A percentile compares a stretch with the other conserved stretches of the same genome.
Evolutionary conservation across 2,797 vertebrate species (phyloP).

Genomic region (Lacerta agilis): DNA sequence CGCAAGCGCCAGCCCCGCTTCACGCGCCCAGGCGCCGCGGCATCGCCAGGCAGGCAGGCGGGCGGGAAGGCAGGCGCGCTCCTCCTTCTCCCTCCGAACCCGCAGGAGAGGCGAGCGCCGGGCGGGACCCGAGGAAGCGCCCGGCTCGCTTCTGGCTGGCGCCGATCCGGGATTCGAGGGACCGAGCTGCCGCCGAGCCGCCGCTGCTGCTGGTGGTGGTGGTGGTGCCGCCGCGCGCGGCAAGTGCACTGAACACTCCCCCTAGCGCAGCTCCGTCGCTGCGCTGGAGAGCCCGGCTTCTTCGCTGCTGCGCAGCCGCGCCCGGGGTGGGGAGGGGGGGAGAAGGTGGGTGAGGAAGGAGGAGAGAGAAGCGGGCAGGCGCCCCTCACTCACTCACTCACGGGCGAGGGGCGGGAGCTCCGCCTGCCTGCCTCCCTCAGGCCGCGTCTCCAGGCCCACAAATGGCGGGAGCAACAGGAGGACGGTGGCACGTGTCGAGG

Average conservation of each 20-base stretch:
- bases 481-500: neutral
- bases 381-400: neutral
- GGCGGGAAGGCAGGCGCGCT: neutral
- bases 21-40: conserved; percentile 34
- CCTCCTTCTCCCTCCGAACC: neutral
- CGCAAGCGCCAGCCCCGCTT: conserved; percentile 37
- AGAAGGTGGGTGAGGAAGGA: neutral
- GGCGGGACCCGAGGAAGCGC: neutral
- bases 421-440: neutral
- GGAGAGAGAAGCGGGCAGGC: too few species aligned
- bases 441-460: neutral
- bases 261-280: neutral
- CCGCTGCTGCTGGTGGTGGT: neutral
- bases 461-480: neutral
- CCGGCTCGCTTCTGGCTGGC: neutral
- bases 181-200: neutral
- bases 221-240: conserved; percentile 12
- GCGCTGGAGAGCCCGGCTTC: neutral
- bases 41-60: neutral
- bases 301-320: conserved; percentile 12
- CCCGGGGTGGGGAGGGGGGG: neutral
- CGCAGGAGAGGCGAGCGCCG: too few species aligned
- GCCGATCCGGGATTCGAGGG: neutral
- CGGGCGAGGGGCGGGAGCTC: neutral
- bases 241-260: neutral